Percentiles rank a stretch among this genome's conserved stretches.
These are phyloP conservation scores for Orchestes rusci DNA, from an alignment of 2,888 invertebrate genomes.

Conservation along the genomic window DNA sequence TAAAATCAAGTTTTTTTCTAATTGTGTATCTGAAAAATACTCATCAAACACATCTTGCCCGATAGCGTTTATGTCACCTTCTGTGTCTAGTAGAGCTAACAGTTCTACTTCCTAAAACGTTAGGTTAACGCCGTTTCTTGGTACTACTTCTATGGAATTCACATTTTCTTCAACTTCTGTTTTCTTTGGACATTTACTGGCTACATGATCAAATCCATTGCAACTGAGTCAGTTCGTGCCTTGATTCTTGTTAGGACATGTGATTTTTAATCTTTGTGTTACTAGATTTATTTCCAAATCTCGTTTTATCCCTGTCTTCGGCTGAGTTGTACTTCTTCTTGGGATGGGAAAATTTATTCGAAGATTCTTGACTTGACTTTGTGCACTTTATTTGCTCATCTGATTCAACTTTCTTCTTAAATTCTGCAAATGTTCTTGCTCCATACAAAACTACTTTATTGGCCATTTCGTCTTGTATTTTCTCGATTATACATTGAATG, in stretches of 20 bases:
- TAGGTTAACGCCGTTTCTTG: not conserved
- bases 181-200: conserved; percentile 1
- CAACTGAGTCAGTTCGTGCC: no score
- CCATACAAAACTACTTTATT: no score
- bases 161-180: not conserved
- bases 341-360: no score
- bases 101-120: no score
- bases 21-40: conserved; percentile 10
- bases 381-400: conserved; percentile 4
- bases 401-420: conserved; percentile 16
- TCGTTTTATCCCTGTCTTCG: no score
- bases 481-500: no score
- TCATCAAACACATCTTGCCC: conserved; percentile 20
- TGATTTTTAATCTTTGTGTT: not conserved
- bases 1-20: conserved; percentile 7
- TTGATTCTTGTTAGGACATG: conserved; percentile 12
- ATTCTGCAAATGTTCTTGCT: no score
- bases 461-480: no score
- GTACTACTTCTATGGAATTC: conserved; percentile 2
- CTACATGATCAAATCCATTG: conserved; percentile 5
- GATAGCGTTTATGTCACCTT: no score
- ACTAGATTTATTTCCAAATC: not conserved
- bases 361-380: not conserved
- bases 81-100: no score
- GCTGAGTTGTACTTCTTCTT: no score